These are phyloP conservation scores for Saturnia pavonia DNA, from an alignment of 2,888 invertebrate species.

Conservation along the genomic window DNA sequence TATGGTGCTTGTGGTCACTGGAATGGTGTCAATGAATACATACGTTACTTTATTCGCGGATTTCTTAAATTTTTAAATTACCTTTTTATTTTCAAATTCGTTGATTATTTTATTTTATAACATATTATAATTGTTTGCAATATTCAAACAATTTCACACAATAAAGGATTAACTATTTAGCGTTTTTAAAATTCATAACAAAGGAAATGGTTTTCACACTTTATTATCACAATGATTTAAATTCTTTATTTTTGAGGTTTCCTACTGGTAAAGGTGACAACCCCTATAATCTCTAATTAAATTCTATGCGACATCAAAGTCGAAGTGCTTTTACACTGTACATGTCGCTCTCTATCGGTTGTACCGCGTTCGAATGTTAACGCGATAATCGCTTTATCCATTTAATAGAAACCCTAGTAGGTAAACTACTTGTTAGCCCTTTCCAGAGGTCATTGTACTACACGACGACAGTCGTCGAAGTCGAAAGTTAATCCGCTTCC, in stretches of 20 bases:
- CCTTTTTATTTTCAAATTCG: not conserved
- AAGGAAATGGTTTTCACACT: not conserved
- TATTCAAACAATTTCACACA: not conserved
- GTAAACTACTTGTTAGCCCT: slow-evolving; percentile 54
- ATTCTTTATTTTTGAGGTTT: not conserved
- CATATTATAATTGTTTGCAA: not conserved
- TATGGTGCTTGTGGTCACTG: no score
- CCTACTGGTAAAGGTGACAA: not conserved
- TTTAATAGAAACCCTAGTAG: slow-evolving; percentile 72
- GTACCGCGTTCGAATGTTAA: slow-evolving; percentile 52
- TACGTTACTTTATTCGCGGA: no score
- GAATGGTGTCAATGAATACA: no score
- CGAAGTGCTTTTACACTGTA: slow-evolving; percentile 49
- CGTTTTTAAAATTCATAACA: not conserved
- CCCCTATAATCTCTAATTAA: slow-evolving; percentile 8
- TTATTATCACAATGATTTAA: not conserved
- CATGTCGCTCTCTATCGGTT: slow-evolving; percentile 41
- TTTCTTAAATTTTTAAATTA: no score
- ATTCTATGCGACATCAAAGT: slow-evolving; percentile 14
- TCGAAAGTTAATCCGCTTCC: slow-evolving; percentile 63
- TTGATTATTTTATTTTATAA: not conserved
- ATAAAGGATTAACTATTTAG: not conserved
- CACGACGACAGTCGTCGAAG: slow-evolving; percentile 49
- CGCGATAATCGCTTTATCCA: slow-evolving; percentile 63
- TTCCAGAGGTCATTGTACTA: slow-evolving; percentile 58